Percentiles rank a stretch among this genome's conserved stretches.
Evolutionary conservation across 2,113 vertebrate species (phyloP).

Genomic region (Theristicus caerulescens): DNA sequence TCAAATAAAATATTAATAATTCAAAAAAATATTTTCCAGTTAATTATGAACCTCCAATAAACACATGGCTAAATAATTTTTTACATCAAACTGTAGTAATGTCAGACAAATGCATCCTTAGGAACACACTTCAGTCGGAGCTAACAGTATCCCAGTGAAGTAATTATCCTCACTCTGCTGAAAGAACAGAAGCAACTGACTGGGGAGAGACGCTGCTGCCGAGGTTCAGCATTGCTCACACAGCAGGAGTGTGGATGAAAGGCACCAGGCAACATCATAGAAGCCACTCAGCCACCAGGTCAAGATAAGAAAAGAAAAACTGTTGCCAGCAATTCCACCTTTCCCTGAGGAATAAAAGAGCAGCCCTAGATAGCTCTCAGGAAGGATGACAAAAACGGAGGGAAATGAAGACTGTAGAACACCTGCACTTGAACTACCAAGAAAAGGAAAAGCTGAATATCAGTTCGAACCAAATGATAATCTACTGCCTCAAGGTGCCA

Average conservation of each 20-base stretch:
- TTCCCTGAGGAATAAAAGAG: background rate
- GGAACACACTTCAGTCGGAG: background rate
- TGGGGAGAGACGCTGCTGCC: background rate
- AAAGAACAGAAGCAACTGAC: constrained; percentile 36
- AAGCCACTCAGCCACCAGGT: constrained; percentile 18
- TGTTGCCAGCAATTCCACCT: background rate
- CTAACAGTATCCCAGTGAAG: constrained; percentile 41
- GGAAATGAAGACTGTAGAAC: background rate
- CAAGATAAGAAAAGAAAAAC: constrained; percentile 31
- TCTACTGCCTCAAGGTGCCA: background rate
- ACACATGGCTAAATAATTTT: background rate
- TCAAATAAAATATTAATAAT: too few species aligned
- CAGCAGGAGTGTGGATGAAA: constrained; percentile 57
- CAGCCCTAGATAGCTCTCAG: background rate
- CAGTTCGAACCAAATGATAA: background rate
- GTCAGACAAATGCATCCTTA: background rate
- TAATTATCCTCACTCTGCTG: constrained; percentile 55
- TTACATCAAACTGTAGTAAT: background rate
- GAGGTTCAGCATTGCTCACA: background rate
- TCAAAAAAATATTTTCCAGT: background rate
- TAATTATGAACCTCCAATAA: background rate
- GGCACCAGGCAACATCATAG: constrained; percentile 22
- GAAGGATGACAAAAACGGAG: background rate
- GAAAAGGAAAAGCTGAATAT: background rate
- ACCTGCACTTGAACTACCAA: background rate